Evolutionary conservation across 2,888 invertebrate species (phyloP).

Genomic region (Drosophila flavopinicola): DNA sequence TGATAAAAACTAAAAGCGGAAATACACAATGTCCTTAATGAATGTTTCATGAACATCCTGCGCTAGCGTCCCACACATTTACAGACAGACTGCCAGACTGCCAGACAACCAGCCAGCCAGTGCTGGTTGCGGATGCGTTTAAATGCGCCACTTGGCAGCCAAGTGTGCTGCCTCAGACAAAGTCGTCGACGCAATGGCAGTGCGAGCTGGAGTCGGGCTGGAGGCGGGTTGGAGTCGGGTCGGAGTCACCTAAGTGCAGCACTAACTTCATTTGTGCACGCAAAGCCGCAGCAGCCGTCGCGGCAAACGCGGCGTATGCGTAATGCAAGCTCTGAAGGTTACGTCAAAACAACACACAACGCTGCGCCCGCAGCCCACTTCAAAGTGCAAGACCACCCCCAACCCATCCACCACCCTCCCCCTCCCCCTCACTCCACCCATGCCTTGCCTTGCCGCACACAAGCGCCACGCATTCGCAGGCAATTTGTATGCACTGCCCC

Average conservation of each 20-base stretch:
- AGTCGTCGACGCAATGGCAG: slow-evolving; percentile 6
- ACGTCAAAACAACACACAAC: slow-evolving; percentile 33
- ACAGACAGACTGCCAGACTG: neutral
- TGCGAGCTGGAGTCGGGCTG: neutral
- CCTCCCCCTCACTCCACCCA: neutral
- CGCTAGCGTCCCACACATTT: slow-evolving; percentile 6
- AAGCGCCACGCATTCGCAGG: slow-evolving; percentile 23
- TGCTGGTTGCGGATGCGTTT: slow-evolving; percentile 26
- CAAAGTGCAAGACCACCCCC: slow-evolving; percentile 2
- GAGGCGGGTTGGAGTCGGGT: neutral
- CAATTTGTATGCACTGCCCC: slow-evolving; percentile 38
- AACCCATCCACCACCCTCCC: no score
- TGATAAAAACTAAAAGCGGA: slow-evolving; percentile 70
- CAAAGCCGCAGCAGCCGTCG: slow-evolving; percentile 54
- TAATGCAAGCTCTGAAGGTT: slow-evolving; percentile 47
- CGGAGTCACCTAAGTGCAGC: slow-evolving; percentile 61
- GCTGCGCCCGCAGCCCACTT: slow-evolving; percentile 11
- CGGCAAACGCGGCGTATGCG: slow-evolving; percentile 65
- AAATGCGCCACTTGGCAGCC: slow-evolving; percentile 48
- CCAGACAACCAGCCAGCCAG: neutral
- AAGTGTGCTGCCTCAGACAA: slow-evolving; percentile 19
- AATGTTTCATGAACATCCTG: slow-evolving; percentile 82
- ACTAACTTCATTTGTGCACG: slow-evolving; percentile 71
- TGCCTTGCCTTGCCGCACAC: neutral
- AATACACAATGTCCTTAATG: slow-evolving; percentile 81